Evolutionary conservation across 2,113 vertebrate species (phyloP), one percentile per base, ranked within the genome.

Genomic region (Pachypanchax playfairii): DNA sequence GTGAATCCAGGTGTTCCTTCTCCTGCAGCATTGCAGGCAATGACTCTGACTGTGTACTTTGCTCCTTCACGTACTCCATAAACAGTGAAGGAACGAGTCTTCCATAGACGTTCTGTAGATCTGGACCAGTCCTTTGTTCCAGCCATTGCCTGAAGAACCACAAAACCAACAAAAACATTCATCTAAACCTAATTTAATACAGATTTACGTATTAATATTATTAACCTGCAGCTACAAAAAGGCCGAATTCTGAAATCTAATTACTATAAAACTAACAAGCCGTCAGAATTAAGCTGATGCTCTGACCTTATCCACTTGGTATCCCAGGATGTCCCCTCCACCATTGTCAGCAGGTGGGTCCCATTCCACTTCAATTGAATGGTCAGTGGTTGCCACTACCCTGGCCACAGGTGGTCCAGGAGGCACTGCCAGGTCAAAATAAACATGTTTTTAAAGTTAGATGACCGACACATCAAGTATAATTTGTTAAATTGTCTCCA

Each of bases 1-100:
- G 97, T 98, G 85, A 96, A 91, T 79, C 95, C 97, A 29, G 97
- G 96, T 1, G 94, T 89, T 68, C 97, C 97, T 90, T 99, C 97
- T 0, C 97, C 97, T 9, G 94, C 96, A 2, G 74, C 85, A 21
- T 99, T 99, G 80, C 96, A 90, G 1, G 95, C 97, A 11, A 93
- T 94, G 47, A 99, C 96, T 35, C 96, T 91, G 65, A 98, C 90
- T 49, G 90, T 88, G 51, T 99, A 99, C 84, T 99, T 98, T 1
- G 95, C 97, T 51, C 94, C 93, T 80, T 99, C 97, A 83, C 97
- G 92, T 52, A 99, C 95, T 73, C 95, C 95, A 80, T 84, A 94
- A 41, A 99, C 94, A 0, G 95, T 94, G 61, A 94, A 97, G 20
- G 90, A 81, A 21, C 79, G 87, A 46, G 50, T 83, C 77, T 95